Evolutionary conservation across 1,140 invertebrate species (phyloP).

Genomic region (Aphis craccivora): DNA sequence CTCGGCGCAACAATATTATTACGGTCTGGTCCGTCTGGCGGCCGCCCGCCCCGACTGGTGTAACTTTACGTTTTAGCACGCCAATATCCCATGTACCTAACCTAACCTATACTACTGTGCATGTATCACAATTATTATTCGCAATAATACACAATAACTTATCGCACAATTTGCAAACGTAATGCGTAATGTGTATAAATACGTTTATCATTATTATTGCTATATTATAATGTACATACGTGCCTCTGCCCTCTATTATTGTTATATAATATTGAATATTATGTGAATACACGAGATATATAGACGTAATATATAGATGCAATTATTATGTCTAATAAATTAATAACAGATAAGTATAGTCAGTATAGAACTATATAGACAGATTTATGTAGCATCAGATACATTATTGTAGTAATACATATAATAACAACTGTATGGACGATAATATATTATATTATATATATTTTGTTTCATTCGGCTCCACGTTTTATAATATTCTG

Average conservation of each 20-base stretch:
- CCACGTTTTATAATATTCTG: too few relatives aligned
- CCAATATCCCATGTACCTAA: neutral
- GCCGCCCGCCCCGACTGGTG: neutral
- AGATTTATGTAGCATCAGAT: neutral
- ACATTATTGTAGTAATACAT: neutral
- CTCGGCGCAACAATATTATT: slow-evolving; percentile 51
- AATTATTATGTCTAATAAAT: slow-evolving; percentile 10
- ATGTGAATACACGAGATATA: too few relatives aligned
- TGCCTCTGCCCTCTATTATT: neutral
- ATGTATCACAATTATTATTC: neutral
- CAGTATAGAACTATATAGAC: neutral
- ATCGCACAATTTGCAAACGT: neutral
- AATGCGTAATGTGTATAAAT: neutral
- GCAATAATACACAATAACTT: neutral
- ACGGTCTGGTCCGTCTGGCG: neutral
- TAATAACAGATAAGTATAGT: neutral
- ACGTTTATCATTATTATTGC: neutral
- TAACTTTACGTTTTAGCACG: slow-evolving; percentile 17
- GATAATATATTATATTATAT: too few relatives aligned
- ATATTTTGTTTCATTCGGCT: too few relatives aligned
- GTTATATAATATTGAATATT: neutral
- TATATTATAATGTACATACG: neutral
- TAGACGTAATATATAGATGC: too few relatives aligned
- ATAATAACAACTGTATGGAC: too few relatives aligned
- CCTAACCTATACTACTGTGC: neutral